Conservation (phyloP, 2,113 vertebrate genomes). For the Furnarius figulus region DNA sequence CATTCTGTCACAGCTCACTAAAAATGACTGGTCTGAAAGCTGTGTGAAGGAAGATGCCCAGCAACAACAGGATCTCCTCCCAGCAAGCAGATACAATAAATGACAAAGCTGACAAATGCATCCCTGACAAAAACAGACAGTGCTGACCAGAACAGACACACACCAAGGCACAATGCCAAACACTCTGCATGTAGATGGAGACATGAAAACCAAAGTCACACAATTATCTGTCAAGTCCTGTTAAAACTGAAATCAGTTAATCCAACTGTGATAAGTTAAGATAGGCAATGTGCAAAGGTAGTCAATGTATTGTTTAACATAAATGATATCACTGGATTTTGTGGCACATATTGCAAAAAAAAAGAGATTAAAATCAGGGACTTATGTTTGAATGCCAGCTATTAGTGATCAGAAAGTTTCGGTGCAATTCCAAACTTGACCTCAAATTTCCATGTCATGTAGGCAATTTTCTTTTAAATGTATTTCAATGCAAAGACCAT, state of each 20-base stretch:
- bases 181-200: background rate
- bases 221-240: background rate
- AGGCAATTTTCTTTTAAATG: background rate
- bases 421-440: background rate
- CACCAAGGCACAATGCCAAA: slow-evolving; percentile 17
- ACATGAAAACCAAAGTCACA: background rate
- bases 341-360: background rate
- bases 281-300: background rate
- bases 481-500: background rate
- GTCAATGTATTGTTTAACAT: background rate
- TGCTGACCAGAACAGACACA: background rate
- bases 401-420: background rate
- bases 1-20: background rate
- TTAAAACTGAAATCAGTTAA: slow-evolving; percentile 12
- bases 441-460: background rate
- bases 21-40: background rate
- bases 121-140: slow-evolving; percentile 9
- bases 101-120: background rate
- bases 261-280: background rate
- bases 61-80: background rate
- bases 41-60: background rate
- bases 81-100: slow-evolving; percentile 1
- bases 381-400: background rate
- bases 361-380: background rate
- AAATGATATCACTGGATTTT: background rate